Conservation (phyloP, 2,797 vertebrate genomes). For the Pipistrellus pipistrellus region DNA sequence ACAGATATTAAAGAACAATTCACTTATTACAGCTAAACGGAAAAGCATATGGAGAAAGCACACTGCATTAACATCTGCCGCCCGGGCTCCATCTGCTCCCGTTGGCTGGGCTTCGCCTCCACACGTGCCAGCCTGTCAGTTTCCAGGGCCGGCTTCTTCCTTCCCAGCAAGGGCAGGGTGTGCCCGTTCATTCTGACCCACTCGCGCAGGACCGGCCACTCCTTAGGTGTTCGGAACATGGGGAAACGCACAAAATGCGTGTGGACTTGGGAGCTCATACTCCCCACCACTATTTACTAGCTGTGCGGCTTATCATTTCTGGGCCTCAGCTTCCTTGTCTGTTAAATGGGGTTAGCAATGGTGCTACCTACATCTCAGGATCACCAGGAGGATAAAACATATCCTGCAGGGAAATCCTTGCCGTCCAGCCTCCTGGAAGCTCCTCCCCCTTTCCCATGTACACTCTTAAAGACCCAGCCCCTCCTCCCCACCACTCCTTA, state of each 20-base stretch:
- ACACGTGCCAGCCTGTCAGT: slow-evolving; percentile 80
- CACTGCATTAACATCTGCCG: slow-evolving; percentile 86
- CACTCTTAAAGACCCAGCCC: not conserved
- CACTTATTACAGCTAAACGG: slow-evolving; percentile 82
- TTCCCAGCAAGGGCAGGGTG: slow-evolving; percentile 31
- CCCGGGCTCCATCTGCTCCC: slow-evolving; percentile 85
- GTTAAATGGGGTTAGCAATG: not conserved
- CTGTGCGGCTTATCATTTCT: fast-evolving
- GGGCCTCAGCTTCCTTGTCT: not conserved
- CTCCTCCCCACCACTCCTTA: fast-evolving
- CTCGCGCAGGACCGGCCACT: not conserved
- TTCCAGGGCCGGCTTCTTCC: slow-evolving; percentile 61
- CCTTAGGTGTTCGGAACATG: not conserved
- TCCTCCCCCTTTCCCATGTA: not conserved
- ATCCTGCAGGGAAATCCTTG: no score
- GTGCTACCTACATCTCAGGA: not conserved
- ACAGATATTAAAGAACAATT: slow-evolving; percentile 85
- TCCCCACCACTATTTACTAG: fast-evolving
- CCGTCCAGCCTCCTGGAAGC: no score
- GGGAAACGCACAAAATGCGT: fast-evolving
- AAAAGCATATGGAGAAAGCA: slow-evolving; percentile 87
- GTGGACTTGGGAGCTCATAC: not conserved
- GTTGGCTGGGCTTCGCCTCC: slow-evolving; percentile 80
- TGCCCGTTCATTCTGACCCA: not conserved
- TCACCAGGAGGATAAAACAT: not conserved